Evolutionary conservation across 2,113 vertebrate genomes (phyloP).

Genomic region (Vicugna pacos): DNA sequence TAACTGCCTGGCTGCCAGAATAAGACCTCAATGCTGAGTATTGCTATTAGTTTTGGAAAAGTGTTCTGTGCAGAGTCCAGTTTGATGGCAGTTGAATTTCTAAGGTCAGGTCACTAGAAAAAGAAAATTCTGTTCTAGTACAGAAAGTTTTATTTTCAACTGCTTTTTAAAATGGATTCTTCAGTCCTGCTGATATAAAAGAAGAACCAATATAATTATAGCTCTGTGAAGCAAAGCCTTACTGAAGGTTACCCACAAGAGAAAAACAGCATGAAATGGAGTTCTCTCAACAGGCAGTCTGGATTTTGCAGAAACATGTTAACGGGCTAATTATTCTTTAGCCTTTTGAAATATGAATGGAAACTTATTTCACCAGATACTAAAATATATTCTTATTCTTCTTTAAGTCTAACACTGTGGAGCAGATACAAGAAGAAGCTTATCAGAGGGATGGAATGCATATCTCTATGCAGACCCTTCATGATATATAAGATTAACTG

Average conservation of each 20-base stretch:
- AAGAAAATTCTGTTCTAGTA: constrained; percentile 48
- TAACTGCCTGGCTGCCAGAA: neutral
- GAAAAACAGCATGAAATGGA: constrained; percentile 46
- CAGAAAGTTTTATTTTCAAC: constrained; percentile 51
- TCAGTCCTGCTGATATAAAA: constrained; percentile 43
- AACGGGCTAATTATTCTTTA: constrained; percentile 37
- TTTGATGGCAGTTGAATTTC: constrained; percentile 48
- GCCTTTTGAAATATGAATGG: constrained; percentile 39
- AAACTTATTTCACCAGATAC: constrained; percentile 40
- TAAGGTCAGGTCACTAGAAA: constrained; percentile 50
- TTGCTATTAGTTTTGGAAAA: neutral
- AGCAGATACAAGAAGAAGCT: neutral
- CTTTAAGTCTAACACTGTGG: constrained; percentile 15
- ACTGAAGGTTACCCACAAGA: constrained; percentile 49
- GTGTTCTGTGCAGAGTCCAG: neutral
- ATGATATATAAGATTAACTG: neutral
- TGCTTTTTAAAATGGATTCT: constrained; percentile 52
- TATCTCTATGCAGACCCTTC: neutral
- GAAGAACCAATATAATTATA: constrained; percentile 61
- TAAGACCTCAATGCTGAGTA: neutral
- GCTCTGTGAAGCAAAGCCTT: constrained; percentile 48
- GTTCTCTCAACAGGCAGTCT: constrained; percentile 34
- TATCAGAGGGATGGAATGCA: neutral
- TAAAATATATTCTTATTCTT: constrained; percentile 45
- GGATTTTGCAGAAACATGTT: constrained; percentile 50